Conservation (phyloP, 2,113 vertebrate species). For the Cathartes aura region DNA sequence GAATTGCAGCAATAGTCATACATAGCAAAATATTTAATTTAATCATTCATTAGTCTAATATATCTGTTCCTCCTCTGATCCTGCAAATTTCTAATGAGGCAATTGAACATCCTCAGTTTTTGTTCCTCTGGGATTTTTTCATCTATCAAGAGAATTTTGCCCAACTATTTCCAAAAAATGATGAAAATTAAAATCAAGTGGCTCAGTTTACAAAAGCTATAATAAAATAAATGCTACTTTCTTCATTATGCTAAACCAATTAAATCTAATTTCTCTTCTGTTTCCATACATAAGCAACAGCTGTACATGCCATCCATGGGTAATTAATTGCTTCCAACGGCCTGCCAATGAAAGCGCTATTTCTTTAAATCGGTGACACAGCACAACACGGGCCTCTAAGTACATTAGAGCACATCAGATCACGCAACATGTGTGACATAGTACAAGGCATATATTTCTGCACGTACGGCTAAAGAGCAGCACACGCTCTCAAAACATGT, state of each 20-base stretch:
- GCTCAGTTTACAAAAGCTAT: slow-evolving; percentile 67
- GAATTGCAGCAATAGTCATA: background rate
- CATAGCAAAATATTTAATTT: slow-evolving; percentile 58
- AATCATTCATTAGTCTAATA: slow-evolving; percentile 45
- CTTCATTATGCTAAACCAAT: slow-evolving; percentile 78
- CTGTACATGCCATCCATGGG: slow-evolving; percentile 69
- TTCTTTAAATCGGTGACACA: slow-evolving; percentile 53
- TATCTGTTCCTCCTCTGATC: slow-evolving; percentile 1
- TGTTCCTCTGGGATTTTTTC: slow-evolving; percentile 55
- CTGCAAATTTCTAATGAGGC: slow-evolving; percentile 51
- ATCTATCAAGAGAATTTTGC: slow-evolving; percentile 56
- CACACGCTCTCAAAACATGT: background rate
- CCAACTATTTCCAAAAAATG: slow-evolving; percentile 43
- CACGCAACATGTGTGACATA: background rate
- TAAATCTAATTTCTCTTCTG: slow-evolving; percentile 81
- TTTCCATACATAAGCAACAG: slow-evolving; percentile 78
- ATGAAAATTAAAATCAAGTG: slow-evolving; percentile 66
- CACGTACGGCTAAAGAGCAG: background rate
- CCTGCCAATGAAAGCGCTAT: slow-evolving; percentile 50
- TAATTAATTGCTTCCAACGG: slow-evolving; percentile 78
- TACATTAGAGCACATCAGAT: background rate
- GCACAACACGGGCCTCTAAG: slow-evolving; percentile 6
- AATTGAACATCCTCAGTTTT: slow-evolving; percentile 46
- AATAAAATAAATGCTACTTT: slow-evolving; percentile 78
- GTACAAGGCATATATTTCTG: background rate